Evolutionary conservation across 1,140 invertebrate species (phyloP).

Genomic region (Cheumatopsyche charites): DNA sequence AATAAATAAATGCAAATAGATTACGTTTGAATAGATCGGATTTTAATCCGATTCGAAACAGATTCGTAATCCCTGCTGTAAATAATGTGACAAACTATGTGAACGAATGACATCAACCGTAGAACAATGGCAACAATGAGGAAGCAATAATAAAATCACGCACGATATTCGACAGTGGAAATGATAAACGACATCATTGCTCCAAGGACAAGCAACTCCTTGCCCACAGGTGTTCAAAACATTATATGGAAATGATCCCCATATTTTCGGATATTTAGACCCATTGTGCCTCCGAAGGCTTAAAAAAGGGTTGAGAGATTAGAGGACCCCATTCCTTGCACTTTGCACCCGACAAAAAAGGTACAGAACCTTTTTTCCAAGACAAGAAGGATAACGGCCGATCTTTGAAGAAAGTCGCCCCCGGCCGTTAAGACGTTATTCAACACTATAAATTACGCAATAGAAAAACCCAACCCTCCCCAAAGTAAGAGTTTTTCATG

Average conservation of each 20-base stretch:
- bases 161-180: too few relatives aligned
- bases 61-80: too few relatives aligned
- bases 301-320: too few relatives aligned
- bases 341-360: conserved; percentile 38
- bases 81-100: too few relatives aligned
- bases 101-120: background rate
- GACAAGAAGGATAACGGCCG: background rate
- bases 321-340: conserved; percentile 11
- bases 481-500: background rate
- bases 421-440: conserved; percentile 31
- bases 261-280: background rate
- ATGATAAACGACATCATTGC: too few relatives aligned
- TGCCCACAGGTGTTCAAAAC: conserved; percentile 5
- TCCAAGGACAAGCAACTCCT: background rate
- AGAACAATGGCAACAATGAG: background rate
- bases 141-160: background rate
- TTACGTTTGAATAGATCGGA: too few relatives aligned
- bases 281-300: background rate
- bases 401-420: conserved; percentile 16
- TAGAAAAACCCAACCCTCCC: conserved; percentile 5
- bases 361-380: too few relatives aligned
- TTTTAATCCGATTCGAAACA: too few relatives aligned
- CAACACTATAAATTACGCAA: conserved; percentile 34
- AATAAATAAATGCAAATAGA: too few relatives aligned
- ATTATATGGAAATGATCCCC: conserved; percentile 11